Conservation (phyloP, 2,113 vertebrate species). For the Stomatorhinus ivindoensis region DNA sequence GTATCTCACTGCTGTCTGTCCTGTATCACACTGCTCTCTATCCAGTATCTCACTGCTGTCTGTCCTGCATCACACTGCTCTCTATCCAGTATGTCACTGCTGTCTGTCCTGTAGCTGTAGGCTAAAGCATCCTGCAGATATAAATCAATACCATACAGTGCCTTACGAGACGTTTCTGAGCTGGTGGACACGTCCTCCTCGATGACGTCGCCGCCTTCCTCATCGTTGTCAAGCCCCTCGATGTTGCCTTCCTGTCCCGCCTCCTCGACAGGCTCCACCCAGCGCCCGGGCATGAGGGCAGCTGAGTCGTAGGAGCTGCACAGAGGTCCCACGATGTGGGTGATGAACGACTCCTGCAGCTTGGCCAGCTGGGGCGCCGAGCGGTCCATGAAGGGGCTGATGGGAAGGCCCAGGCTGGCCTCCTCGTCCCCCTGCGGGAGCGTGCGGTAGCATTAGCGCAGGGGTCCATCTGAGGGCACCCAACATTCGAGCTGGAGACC, state of each 20-base stretch:
- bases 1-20: neutral
- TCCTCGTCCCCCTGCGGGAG: conserved; percentile 81
- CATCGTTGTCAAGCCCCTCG: conserved; percentile 39
- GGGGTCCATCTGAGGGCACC: neutral
- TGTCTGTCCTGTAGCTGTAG: neutral
- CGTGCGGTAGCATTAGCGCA: neutral
- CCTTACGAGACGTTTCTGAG: conserved; percentile 56
- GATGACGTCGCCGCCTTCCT: conserved; percentile 45
- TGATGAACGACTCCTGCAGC: conserved; percentile 93
- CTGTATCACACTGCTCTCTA: neutral
- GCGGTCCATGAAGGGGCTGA: conserved; percentile 95
- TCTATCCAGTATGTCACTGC: neutral
- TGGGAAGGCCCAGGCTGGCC: conserved; percentile 81
- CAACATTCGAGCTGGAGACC: neutral
- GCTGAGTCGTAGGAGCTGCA: conserved; percentile 86
- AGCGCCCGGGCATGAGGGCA: conserved; percentile 81
- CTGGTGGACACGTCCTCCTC: conserved; percentile 68
- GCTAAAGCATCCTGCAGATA: neutral
- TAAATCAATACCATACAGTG: neutral
- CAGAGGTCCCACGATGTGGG: conserved; percentile 89
- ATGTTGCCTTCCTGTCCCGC: conserved; percentile 46
- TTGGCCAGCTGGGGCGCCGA: conserved; percentile 86
- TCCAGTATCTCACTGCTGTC: neutral
- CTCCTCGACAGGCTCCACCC: conserved; percentile 69
- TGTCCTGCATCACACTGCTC: neutral